These are phyloP conservation scores for Platyscapa corneri DNA, from an alignment of 1,140 invertebrate species.

Conservation along the genomic window DNA sequence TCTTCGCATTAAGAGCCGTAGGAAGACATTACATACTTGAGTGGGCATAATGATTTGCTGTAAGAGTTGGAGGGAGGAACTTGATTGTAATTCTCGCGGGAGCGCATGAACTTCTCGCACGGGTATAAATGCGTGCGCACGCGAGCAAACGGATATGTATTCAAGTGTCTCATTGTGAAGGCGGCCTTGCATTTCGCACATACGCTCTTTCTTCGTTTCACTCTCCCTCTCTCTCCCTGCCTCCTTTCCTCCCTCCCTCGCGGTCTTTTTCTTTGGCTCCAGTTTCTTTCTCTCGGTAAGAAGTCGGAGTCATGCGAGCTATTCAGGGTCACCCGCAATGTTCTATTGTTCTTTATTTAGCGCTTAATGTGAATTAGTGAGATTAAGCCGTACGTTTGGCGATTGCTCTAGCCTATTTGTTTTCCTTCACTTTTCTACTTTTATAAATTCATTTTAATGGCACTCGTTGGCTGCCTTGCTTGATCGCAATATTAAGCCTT, in stretches of 20 bases:
- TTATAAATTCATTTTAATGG: not conserved
- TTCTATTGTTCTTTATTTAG: slow-evolving; percentile 48
- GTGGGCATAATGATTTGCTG: not conserved
- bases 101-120: slow-evolving; percentile 10
- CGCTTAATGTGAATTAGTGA: slow-evolving; percentile 22
- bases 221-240: not conserved
- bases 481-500: not conserved
- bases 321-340: slow-evolving; percentile 33
- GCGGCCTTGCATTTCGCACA: slow-evolving; percentile 41
- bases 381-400: not conserved
- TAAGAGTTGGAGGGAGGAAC: not conserved
- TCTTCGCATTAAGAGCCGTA: slow-evolving; percentile 27
- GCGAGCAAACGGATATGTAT: not conserved
- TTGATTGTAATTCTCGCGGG: slow-evolving; percentile 33
- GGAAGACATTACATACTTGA: not conserved
- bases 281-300: not conserved
- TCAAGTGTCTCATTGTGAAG: slow-evolving; percentile 21
- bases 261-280: not conserved
- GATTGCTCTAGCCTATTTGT: not conserved
- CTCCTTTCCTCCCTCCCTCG: not conserved
- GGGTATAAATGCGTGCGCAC: slow-evolving; percentile 9
- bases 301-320: not conserved
- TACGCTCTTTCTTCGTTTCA: slow-evolving; percentile 20
- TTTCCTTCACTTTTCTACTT: not conserved
- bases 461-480: not conserved